Conservation (phyloP, 2,888 invertebrate species). For the Aproaerema taeniolella region DNA sequence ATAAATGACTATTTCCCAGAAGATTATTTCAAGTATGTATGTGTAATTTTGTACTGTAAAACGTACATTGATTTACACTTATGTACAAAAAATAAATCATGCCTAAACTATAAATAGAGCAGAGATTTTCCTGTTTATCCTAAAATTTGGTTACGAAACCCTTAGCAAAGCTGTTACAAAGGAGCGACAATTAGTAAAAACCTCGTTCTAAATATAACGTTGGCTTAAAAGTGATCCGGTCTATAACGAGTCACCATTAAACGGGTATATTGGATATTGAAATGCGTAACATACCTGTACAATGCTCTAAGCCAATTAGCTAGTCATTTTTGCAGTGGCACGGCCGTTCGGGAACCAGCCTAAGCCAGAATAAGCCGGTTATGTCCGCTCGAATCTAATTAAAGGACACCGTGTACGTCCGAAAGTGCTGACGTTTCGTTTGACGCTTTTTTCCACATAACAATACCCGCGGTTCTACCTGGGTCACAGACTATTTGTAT, state of each 20-base stretch:
- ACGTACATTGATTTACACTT: no score
- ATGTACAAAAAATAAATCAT: no score
- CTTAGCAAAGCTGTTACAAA: no score
- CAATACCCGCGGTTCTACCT: slow-evolving; percentile 27
- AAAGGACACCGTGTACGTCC: slow-evolving; percentile 65
- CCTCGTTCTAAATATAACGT: slow-evolving; percentile 3
- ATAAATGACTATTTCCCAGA: no score
- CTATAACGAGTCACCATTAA: slow-evolving; percentile 54
- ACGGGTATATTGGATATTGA: slow-evolving; percentile 63
- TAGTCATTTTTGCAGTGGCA: slow-evolving; percentile 70
- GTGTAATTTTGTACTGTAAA: no score
- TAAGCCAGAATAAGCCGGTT: slow-evolving; percentile 74
- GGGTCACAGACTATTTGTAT: no score
- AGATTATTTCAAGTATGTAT: no score
- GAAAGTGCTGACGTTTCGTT: slow-evolving; percentile 68
- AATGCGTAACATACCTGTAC: slow-evolving; percentile 52
- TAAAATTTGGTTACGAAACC: no score
- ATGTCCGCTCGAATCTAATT: slow-evolving; percentile 72
- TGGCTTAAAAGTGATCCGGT: slow-evolving; percentile 23
- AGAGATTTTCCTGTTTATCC: no score
- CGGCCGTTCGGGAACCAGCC: slow-evolving; percentile 53
- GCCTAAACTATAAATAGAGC: no score
- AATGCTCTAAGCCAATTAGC: slow-evolving; percentile 74
- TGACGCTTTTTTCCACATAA: slow-evolving; percentile 52
- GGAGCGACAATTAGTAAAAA: no score